Conservation (phyloP, 2,113 vertebrate species). For the Indri indri region DNA sequence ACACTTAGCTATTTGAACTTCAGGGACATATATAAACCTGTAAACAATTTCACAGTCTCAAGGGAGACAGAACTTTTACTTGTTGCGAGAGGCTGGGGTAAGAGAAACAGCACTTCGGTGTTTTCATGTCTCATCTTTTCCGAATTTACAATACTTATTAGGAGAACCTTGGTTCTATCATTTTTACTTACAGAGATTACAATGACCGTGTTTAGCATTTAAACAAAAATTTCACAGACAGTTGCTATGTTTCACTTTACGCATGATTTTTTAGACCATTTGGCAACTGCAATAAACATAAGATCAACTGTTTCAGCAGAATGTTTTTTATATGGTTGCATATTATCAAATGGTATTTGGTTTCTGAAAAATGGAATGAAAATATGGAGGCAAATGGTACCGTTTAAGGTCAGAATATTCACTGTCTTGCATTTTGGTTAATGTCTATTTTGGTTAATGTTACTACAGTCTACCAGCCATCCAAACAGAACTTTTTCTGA, state of each 20-base stretch:
- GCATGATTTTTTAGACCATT: not conserved
- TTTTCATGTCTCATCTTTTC: not conserved
- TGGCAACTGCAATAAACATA: not conserved
- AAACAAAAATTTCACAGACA: not conserved
- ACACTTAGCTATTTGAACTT: constrained; percentile 52
- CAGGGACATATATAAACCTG: not conserved
- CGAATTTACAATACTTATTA: not conserved
- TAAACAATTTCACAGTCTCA: constrained; percentile 54
- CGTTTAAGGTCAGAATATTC: not conserved
- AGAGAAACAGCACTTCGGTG: not conserved
- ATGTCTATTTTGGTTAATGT: not conserved
- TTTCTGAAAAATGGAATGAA: constrained; percentile 15
- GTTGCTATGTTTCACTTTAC: not conserved
- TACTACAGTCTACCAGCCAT: not conserved
- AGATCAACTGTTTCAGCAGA: not conserved
- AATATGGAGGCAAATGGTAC: not conserved
- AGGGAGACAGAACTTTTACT: constrained; percentile 53
- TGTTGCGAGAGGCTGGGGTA: not conserved
- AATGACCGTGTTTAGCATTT: not conserved
- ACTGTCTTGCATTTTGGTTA: not conserved
- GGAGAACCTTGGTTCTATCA: not conserved
- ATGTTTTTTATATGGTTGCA: not conserved
- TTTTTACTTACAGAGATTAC: not conserved
- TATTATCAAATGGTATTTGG: not conserved
- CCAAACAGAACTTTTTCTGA: not conserved